Percentiles rank a stretch among this genome's conserved stretches.
Conservation (phyloP, 2,797 vertebrate genomes). For the Toxotes lorentzi region DNA sequence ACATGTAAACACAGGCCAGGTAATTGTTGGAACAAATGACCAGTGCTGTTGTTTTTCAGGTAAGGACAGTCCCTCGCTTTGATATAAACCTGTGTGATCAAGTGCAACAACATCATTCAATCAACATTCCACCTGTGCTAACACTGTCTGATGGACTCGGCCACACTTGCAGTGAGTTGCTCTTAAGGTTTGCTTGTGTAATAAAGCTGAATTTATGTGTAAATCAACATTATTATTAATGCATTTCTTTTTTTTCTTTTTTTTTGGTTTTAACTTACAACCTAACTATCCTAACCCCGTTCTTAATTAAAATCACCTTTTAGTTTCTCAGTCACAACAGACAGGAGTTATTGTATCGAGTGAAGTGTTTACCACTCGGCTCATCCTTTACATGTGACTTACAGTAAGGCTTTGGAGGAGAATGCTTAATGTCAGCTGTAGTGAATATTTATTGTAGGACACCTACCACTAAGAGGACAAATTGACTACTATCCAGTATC, state of each 20-base stretch:
- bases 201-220: constrained; percentile 7
- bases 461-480: constrained; percentile 74
- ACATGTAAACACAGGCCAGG: neutral
- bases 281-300: neutral
- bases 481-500: constrained; percentile 84
- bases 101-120: neutral
- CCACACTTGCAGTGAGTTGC: constrained; percentile 19
- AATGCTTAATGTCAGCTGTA: constrained; percentile 54
- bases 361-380: neutral
- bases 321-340: neutral
- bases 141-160: constrained; percentile 15
- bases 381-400: constrained; percentile 38
- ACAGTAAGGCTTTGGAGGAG: constrained; percentile 57
- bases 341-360: neutral
- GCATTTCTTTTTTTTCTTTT: too few species aligned
- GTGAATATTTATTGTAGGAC: constrained; percentile 83
- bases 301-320: neutral
- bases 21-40: constrained; percentile 3
- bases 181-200: constrained; percentile 14
- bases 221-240: constrained; percentile 9
- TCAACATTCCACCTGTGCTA: neutral
- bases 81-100: neutral
- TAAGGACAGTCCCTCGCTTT: neutral
- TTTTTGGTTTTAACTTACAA: neutral
- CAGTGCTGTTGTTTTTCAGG: neutral